Percentiles rank a stretch among this genome's conserved stretches.
phyloP scores from a whole-genome alignment of 2,113 vertebrate species.

The Ammodramus savannarum region DNA sequence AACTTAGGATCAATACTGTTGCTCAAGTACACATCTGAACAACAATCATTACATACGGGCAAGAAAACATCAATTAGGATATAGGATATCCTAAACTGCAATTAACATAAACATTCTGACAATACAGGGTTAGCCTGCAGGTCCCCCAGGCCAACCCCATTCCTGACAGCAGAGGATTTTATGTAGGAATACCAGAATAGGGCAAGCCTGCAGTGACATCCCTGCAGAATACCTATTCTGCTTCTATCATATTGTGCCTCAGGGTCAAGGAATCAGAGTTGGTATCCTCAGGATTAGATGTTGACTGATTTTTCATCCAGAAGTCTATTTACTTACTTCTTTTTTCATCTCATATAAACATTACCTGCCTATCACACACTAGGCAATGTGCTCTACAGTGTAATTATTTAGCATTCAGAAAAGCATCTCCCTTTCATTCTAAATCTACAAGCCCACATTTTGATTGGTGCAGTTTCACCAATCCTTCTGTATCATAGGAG shows the following conservation, averaged over 20 bases:
- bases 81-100: not conserved
- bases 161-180: not conserved
- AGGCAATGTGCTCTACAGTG: not conserved
- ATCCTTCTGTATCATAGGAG: not conserved
- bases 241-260: not conserved
- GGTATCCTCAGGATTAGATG: not conserved
- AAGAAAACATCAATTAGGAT: constrained; percentile 32
- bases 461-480: not conserved
- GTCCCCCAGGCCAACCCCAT: not conserved
- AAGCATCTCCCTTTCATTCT: not conserved
- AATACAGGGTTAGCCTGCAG: not conserved
- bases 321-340: not conserved
- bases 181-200: not conserved
- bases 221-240: not conserved
- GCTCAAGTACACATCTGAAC: not conserved
- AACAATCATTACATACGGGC: constrained; percentile 4
- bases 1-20: not conserved
- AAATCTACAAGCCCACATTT: not conserved
- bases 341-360: not conserved
- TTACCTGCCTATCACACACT: not conserved
- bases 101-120: not conserved
- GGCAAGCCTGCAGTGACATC: not conserved
- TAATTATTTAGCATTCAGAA: not conserved
- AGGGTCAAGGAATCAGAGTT: not conserved
- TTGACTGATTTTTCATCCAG: not conserved